Evolutionary conservation across 2,113 vertebrate species (phyloP).

Genomic region (Python bivittatus): DNA sequence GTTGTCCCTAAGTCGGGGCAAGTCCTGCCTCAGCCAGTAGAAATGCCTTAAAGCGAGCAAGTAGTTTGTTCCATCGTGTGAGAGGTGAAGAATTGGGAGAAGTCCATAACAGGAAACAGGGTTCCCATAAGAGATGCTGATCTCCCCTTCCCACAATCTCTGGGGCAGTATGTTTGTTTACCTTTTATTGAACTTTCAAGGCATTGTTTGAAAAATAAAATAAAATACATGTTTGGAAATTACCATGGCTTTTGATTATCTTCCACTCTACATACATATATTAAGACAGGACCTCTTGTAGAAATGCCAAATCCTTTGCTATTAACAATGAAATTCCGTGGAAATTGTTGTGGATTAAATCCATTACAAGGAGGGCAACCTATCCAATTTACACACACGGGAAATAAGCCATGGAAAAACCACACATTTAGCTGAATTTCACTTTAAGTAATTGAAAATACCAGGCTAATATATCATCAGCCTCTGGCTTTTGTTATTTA

Average conservation of each 20-base stretch:
- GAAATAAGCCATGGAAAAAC: neutral
- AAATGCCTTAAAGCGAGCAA: neutral
- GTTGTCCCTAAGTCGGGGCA: neutral
- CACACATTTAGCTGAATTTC: neutral
- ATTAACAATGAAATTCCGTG: too few species aligned
- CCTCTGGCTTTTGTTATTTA: neutral
- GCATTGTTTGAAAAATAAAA: conserved; percentile 64
- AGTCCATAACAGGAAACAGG: neutral
- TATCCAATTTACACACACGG: neutral
- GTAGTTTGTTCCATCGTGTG: neutral
- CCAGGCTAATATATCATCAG: neutral
- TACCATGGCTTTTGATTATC: conserved; percentile 48
- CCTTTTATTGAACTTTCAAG: conserved; percentile 38
- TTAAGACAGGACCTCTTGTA: too few species aligned
- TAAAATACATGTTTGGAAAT: conserved; percentile 67
- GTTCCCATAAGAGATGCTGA: neutral
- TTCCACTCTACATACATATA: neutral
- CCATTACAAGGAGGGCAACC: neutral
- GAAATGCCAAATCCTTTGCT: neutral
- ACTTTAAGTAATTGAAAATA: neutral
- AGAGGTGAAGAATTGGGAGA: accelerated
- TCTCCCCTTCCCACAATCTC: neutral
- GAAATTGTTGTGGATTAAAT: neutral
- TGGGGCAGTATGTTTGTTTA: neutral
- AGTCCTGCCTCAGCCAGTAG: accelerated